Evolutionary conservation across 2,797 vertebrate species (phyloP), one percentile per base, ranked within the genome.

Genomic region (Xenops minutus): DNA sequence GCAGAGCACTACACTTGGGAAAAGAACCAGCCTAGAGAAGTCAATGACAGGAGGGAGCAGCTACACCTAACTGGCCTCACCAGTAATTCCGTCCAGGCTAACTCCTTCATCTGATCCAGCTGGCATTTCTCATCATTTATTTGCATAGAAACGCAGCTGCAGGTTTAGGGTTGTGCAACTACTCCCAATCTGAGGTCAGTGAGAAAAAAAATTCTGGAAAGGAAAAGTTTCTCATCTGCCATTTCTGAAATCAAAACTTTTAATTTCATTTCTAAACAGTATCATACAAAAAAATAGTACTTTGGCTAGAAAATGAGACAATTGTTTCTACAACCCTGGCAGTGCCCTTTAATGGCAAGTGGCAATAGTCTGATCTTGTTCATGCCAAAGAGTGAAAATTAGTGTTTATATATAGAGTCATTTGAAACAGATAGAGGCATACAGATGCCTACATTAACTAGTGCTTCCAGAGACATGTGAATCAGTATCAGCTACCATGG

Each of bases 91-190:
- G 26, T 78, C 49, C 27, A 75, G 76, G n/a, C 7, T 64, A 68
- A 56, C 81, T 62, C 48, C 81, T 93, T 30, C 63, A 56, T 89
- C 63, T 85, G 23, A 93, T 52, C 29, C n/a, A 85, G 36, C 43
- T 55, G 71, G 59, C 21, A 51, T 66, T 92, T 87, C 77, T 91
- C 24, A 76, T 36, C 2, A 48, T 79, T 78, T 59, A 89, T 92
- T 91, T 96, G 67, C 92, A 95, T 52, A 55, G 89, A 82, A 93
- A 78, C 76, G 48, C 36, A 85, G 26, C 46, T 73, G 76, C 51
- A 87, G 14, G 18, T 85, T 81, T 71, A 62, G 39, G 20, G 14
- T 75, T 94, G 36, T 61, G 52, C 67, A 96, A 8, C 59, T 89
- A 4, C 61, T 92, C 52, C 41, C 52, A 76, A 3, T 22, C 17